These are phyloP conservation scores for Deladenus siricidicola DNA, from an alignment of 2,888 invertebrate species.

Conservation along the genomic window DNA sequence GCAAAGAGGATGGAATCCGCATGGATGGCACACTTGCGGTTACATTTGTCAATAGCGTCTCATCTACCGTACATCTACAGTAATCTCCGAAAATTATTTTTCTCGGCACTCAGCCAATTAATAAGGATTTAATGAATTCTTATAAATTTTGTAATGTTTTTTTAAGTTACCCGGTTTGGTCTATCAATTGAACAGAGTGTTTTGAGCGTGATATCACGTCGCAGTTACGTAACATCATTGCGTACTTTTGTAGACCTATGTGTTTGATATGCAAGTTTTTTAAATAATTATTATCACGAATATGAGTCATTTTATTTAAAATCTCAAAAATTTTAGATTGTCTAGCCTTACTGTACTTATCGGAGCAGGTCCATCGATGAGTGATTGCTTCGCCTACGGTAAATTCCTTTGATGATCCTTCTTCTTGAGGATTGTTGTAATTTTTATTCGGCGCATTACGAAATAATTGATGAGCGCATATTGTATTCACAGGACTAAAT, in stretches of 20 bases:
- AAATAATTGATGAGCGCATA: conserved; percentile 1
- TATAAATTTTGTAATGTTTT: background rate
- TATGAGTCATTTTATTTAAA: background rate
- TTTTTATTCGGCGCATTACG: no score
- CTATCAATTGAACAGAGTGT: conserved; percentile 4
- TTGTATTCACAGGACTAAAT: conserved; percentile 4
- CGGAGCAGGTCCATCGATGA: conserved; percentile 6
- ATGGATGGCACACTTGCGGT: background rate
- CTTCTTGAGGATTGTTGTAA: background rate
- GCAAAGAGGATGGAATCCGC: background rate
- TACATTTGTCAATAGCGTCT: conserved; percentile 2
- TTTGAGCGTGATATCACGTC: conserved; percentile 6
- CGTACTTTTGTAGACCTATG: background rate
- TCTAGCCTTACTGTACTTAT: background rate
- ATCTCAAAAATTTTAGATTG: background rate
- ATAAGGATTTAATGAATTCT: no score
- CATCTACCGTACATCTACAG: conserved; percentile 7
- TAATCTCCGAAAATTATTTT: background rate
- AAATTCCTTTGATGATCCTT: background rate
- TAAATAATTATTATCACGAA: background rate
- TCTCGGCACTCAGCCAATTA: no score
- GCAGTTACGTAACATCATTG: conserved; percentile 1
- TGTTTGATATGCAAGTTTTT: background rate
- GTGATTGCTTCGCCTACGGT: background rate
- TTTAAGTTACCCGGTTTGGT: conserved; percentile 5